Evolutionary conservation across 2,113 vertebrate genomes (phyloP).

Genomic region (Hippocampus mohnikei): DNA sequence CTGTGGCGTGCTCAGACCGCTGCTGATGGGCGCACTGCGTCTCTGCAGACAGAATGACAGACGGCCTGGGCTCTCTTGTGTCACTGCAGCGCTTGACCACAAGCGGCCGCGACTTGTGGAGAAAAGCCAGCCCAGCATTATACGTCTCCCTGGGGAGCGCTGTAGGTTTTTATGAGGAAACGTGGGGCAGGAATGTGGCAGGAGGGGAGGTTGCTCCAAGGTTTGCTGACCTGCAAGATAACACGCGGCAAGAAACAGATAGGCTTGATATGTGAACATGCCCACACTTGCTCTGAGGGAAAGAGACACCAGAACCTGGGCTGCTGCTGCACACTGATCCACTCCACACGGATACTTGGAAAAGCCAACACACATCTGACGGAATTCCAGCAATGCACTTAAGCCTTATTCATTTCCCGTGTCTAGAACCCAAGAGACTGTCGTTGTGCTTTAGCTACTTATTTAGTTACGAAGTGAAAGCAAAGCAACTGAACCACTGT

Average conservation of each 20-base stretch:
- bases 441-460: conserved; percentile 6
- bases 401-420: conserved; percentile 54
- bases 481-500: neutral
- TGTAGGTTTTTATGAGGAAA: conserved; percentile 51
- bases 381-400: conserved; percentile 63
- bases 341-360: conserved; percentile 26
- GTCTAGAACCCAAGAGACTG: conserved; percentile 48
- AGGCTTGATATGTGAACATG: conserved; percentile 73
- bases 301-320: conserved; percentile 33
- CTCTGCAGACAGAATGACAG: conserved; percentile 55
- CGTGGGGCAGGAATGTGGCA: conserved; percentile 51
- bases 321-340: conserved; percentile 14
- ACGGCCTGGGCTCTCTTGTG: conserved; percentile 42
- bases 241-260: conserved; percentile 72
- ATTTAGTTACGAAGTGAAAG: conserved; percentile 28
- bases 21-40: conserved; percentile 47
- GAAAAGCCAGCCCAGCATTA: conserved; percentile 32
- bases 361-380: conserved; percentile 52
- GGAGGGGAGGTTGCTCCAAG: conserved; percentile 20
- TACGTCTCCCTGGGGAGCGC: conserved; percentile 46
- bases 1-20: conserved; percentile 54
- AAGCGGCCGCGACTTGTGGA: conserved; percentile 28
- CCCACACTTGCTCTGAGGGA: conserved; percentile 54
- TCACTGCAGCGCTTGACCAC: conserved; percentile 47
- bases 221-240: conserved; percentile 60